Evolutionary conservation across 2,888 invertebrate species (phyloP).

Genomic region (Microplitis deprimator): DNA sequence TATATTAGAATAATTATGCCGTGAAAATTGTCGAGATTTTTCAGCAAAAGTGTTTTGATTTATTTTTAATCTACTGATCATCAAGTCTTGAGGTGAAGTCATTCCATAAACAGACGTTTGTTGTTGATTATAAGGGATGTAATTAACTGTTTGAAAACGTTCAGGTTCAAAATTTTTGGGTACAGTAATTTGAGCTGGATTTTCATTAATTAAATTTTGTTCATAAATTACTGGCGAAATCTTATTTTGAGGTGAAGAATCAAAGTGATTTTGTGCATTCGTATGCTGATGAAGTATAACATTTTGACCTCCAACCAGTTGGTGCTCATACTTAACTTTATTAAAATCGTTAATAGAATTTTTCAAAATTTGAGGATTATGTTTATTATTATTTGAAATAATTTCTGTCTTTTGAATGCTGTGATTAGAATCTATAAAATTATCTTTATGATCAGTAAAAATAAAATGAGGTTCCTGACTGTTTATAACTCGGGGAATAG

Average conservation of each 20-base stretch:
- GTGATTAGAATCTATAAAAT: background rate
- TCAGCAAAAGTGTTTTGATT: conserved; percentile 2
- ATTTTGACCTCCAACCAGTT: conserved; percentile 52
- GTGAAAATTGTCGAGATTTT: conserved; percentile 2
- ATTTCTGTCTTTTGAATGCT: conserved; percentile 16
- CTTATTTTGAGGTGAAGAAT: background rate
- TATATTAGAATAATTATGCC: background rate
- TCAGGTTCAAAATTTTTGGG: conserved; percentile 13
- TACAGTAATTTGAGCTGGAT: conserved; percentile 12
- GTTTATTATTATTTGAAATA: background rate
- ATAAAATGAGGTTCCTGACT: background rate
- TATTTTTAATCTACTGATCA: conserved; percentile 43
- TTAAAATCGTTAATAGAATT: background rate
- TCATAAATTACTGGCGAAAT: background rate
- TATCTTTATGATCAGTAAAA: background rate
- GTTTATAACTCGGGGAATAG: conserved; percentile 32
- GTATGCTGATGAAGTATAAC: conserved; percentile 31
- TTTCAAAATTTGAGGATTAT: background rate
- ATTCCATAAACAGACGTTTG: conserved; percentile 27
- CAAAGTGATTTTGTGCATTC: conserved; percentile 22
- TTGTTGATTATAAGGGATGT: conserved; percentile 23
- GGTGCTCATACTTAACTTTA: conserved; percentile 43
- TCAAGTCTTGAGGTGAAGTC: conserved; percentile 54
- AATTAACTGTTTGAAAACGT: conserved; percentile 18
- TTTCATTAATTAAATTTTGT: conserved; percentile 6